These are phyloP conservation scores for Drosophila auraria DNA, from an alignment of 1,140 invertebrate genomes.

Conservation along the genomic window DNA sequence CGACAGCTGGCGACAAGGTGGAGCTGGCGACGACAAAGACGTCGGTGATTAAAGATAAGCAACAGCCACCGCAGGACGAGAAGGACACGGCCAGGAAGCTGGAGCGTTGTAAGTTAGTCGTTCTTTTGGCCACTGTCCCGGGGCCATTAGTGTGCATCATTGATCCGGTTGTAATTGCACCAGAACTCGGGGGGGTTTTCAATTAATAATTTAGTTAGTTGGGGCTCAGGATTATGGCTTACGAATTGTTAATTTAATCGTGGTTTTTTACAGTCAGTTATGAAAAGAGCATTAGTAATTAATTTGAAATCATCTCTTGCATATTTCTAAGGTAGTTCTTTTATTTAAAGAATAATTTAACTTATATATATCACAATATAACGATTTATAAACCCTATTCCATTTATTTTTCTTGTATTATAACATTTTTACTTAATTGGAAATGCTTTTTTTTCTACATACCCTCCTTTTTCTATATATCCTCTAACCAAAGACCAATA, in stretches of 20 bases:
- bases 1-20: constrained; percentile 72
- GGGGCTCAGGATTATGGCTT: too few species aligned
- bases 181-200: constrained; percentile 11
- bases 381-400: too few species aligned
- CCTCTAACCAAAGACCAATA: too few species aligned
- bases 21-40: constrained; percentile 51
- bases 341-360: too few species aligned
- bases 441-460: not conserved
- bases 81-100: constrained; percentile 55
- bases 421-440: not conserved
- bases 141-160: constrained; percentile 20
- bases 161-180: constrained; percentile 21
- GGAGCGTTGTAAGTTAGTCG: constrained; percentile 56
- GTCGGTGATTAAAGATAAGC: constrained; percentile 70
- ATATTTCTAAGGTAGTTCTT: too few species aligned
- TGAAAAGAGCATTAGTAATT: not conserved
- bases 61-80: constrained; percentile 52
- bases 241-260: not conserved
- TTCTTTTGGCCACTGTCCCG: constrained; percentile 12
- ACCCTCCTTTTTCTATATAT: not conserved
- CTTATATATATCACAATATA: too few species aligned
- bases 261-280: not conserved
- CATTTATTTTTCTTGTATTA: not conserved
- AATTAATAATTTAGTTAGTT: constrained; percentile 17
- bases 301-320: too few species aligned